Evolutionary conservation across 2,797 vertebrate genomes (phyloP).

Genomic region (Neosilurus hyrtlii): DNA sequence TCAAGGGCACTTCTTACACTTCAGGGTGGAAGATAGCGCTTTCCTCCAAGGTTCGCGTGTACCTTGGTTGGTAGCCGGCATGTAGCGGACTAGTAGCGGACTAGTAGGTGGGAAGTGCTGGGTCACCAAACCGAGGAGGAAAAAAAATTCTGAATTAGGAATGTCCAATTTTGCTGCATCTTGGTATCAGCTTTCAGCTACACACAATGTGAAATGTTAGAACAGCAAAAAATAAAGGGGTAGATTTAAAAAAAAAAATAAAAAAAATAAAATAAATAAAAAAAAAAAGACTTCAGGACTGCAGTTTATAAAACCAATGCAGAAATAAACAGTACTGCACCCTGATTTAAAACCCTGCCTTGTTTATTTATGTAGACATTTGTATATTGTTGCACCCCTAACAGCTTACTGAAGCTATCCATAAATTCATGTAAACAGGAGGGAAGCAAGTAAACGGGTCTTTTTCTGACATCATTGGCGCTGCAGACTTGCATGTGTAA

Average conservation of each 20-base stretch:
- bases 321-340: not conserved
- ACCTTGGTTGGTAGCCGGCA: not conserved
- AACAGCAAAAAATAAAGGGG: not conserved
- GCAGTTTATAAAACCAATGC: no score
- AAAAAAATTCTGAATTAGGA: no score
- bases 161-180: not conserved
- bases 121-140: not conserved
- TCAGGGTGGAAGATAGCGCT: not conserved
- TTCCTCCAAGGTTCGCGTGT: not conserved
- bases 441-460: not conserved
- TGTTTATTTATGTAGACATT: not conserved
- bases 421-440: not conserved
- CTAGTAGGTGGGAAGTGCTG: not conserved
- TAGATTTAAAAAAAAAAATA: no score
- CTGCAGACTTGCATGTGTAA: slow-evolving; percentile 14
- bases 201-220: not conserved
- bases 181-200: not conserved
- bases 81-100: not conserved
- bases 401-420: not conserved
- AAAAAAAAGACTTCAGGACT: not conserved
- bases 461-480: not conserved
- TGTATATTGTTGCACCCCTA: not conserved
- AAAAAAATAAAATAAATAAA: not conserved
- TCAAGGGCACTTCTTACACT: no score
- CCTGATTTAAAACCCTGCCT: not conserved